Evolutionary conservation across 2,113 vertebrate genomes (phyloP).

Genomic region (Anthoscopus minutus): DNA sequence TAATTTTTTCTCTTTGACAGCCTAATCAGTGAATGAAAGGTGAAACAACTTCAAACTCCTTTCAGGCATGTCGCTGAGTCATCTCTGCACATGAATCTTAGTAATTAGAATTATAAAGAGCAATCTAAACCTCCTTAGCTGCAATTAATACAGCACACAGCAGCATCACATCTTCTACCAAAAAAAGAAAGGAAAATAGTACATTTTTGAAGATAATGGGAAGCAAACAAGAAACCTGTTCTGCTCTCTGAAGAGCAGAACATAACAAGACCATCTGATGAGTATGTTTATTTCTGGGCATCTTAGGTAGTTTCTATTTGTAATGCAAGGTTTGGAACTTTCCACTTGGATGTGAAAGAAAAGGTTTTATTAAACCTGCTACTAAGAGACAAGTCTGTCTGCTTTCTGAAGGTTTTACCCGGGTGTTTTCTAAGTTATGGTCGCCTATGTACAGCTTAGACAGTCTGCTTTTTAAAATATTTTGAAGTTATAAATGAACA

Average conservation of each 20-base stretch:
- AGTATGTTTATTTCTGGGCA: background rate
- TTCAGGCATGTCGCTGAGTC: background rate
- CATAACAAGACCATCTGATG: background rate
- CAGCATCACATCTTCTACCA: background rate
- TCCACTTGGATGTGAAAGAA: background rate
- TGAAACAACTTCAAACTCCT: background rate
- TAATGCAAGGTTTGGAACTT: background rate
- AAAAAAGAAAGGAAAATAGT: background rate
- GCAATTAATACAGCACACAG: background rate
- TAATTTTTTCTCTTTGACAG: background rate
- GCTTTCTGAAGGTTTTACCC: background rate
- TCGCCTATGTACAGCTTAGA: background rate
- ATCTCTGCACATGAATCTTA: background rate
- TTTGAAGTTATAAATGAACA: background rate
- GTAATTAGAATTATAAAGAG: background rate
- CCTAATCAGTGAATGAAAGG: background rate
- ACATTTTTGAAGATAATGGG: background rate
- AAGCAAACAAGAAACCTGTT: background rate
- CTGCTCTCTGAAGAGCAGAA: background rate
- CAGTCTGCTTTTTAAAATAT: background rate
- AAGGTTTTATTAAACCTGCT: background rate
- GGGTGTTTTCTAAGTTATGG: background rate
- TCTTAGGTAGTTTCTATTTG: background rate
- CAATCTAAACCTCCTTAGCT: background rate
- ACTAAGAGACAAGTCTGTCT: background rate